These are phyloP conservation scores for Gouania willdenowi DNA, from an alignment of 2,797 vertebrate genomes.

Conservation along the genomic window DNA sequence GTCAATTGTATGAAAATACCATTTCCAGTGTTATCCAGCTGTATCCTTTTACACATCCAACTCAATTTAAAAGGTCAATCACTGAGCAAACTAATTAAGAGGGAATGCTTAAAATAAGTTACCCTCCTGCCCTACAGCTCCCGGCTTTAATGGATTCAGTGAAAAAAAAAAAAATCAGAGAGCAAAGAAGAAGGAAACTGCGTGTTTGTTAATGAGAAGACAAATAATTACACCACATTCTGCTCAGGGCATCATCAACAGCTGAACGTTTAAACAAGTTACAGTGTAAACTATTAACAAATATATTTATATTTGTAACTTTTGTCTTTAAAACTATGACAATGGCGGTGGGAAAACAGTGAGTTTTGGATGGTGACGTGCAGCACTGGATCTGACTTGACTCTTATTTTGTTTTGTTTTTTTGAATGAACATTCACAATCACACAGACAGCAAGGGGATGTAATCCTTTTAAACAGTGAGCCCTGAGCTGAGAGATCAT, in stretches of 20 bases:
- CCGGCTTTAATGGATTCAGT: constrained; percentile 25
- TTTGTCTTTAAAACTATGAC: too few relatives aligned
- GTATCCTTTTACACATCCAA: too few relatives aligned
- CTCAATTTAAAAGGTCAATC: not conserved
- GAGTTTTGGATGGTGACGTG: too few relatives aligned
- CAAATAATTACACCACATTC: constrained; percentile 27
- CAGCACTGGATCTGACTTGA: too few relatives aligned
- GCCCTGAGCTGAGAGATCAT: constrained; percentile 3
- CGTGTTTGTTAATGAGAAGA: constrained; percentile 48
- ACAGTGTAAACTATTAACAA: not conserved
- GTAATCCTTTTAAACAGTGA: constrained; percentile 12
- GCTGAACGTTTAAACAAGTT: not conserved
- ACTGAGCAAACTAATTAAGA: not conserved
- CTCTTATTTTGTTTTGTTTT: too few relatives aligned
- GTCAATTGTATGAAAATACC: too few relatives aligned
- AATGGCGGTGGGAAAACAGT: too few relatives aligned
- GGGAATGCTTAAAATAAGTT: constrained; percentile 4
- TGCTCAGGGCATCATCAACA: constrained; percentile 15
- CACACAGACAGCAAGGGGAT: not conserved
- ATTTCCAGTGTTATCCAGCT: too few relatives aligned
- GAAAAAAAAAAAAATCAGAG: constrained; percentile 10
- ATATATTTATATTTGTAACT: too few relatives aligned
- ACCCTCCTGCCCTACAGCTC: not conserved
- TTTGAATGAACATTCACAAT: too few relatives aligned
- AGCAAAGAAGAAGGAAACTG: constrained; percentile 28